Conservation (phyloP, 2,113 vertebrate genomes). For the Pygathrix nemaeus region DNA sequence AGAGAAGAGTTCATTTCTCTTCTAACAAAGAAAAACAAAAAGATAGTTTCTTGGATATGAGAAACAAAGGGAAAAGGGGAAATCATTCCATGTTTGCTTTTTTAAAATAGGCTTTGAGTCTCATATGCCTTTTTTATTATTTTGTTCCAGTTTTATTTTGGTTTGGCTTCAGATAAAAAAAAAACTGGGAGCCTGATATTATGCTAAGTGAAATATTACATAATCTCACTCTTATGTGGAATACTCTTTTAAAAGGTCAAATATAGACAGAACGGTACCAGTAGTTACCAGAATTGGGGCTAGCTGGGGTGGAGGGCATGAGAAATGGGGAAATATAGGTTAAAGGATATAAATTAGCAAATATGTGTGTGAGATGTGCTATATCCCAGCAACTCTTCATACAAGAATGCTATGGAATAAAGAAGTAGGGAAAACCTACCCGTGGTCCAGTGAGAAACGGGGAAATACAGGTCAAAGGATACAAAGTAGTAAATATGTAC, state of each 20-base stretch:
- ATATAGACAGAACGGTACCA: neutral
- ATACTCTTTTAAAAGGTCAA: neutral
- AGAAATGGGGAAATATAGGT: neutral
- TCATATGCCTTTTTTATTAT: neutral
- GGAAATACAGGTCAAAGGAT: neutral
- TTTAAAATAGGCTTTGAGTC: neutral
- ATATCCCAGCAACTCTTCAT: too few species aligned
- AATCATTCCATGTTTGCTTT: neutral
- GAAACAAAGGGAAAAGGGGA: neutral
- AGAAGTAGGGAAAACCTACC: too few species aligned
- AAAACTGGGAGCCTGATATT: neutral
- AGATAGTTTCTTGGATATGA: neutral
- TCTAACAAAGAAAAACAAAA: neutral
- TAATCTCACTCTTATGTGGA: neutral
- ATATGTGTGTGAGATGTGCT: neutral
- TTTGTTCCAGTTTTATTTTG: neutral
- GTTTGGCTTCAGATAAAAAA: neutral
- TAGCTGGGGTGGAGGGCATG: neutral
- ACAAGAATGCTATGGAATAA: too few species aligned
- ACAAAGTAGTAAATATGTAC: neutral
- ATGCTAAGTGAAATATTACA: neutral
- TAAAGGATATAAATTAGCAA: neutral
- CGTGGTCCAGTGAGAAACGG: neutral
- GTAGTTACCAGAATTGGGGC: neutral
- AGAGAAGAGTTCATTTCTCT: neutral